Evolutionary conservation across 2,113 vertebrate genomes (phyloP).

Genomic region (Tupaia chinensis): DNA sequence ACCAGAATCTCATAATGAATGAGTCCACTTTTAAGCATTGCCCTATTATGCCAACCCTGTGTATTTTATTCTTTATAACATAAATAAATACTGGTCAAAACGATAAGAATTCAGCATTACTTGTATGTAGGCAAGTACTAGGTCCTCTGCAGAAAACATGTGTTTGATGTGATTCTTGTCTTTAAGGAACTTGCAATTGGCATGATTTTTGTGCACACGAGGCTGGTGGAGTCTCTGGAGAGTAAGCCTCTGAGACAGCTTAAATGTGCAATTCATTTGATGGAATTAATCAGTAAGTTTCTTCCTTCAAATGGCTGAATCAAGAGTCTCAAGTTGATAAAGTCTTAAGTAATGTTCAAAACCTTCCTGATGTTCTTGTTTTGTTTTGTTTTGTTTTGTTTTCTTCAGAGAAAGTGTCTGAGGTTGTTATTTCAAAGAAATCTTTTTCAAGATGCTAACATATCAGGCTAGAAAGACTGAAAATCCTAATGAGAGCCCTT

Average conservation of each 20-base stretch:
- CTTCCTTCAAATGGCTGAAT: background rate
- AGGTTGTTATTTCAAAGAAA: background rate
- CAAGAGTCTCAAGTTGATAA: background rate
- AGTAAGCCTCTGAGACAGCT: background rate
- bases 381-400: too few relatives aligned
- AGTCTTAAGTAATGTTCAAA: background rate
- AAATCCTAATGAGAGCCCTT: background rate
- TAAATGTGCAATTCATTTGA: background rate
- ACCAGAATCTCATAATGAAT: background rate
- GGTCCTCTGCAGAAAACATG: background rate
- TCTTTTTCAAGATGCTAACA: slow-evolving; percentile 9
- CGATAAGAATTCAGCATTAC: background rate
- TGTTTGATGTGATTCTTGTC: background rate
- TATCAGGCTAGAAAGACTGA: background rate
- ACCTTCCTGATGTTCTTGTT: background rate
- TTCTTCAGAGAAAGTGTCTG: background rate
- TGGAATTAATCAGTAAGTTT: background rate
- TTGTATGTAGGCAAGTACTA: background rate
- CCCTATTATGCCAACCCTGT: background rate
- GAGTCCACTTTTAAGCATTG: background rate
- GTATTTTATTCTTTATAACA: background rate
- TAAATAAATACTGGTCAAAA: background rate
- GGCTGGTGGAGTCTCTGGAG: background rate
- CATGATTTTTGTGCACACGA: background rate
- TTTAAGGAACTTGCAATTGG: background rate